Conservation (phyloP, 1,140 invertebrate genomes). For the Drusus annulatus region DNA sequence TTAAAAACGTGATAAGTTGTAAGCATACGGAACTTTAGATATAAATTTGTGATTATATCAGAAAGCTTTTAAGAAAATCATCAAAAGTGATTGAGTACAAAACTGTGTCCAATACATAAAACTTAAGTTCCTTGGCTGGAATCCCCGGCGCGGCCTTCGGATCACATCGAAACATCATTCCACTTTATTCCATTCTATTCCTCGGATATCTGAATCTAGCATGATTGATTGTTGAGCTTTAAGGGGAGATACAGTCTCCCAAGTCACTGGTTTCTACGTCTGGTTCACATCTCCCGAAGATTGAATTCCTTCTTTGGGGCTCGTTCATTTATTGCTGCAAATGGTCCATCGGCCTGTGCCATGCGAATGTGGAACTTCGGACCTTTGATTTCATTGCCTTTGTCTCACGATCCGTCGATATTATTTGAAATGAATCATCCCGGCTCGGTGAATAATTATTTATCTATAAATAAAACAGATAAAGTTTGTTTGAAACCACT, state of each 20-base stretch:
- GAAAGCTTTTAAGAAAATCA: no score
- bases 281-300: not conserved
- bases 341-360: slow-evolving; percentile 14
- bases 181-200: slow-evolving; percentile 9
- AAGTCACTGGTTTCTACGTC: not conserved
- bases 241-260: slow-evolving; percentile 2
- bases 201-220: slow-evolving; percentile 21
- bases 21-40: no score
- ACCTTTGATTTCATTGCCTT: slow-evolving; percentile 22
- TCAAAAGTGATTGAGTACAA: no score
- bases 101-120: no score
- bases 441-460: not conserved
- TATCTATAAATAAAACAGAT: no score
- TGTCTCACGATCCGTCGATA: not conserved
- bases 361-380: not conserved
- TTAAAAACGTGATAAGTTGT: no score
- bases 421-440: not conserved
- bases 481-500: no score
- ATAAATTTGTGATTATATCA: no score
- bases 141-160: not conserved
- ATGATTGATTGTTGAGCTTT: slow-evolving; percentile 19
- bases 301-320: slow-evolving; percentile 26
- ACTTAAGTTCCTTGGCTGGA: not conserved
- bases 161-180: not conserved
- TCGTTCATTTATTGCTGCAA: slow-evolving; percentile 38